Evolutionary conservation across 2,113 vertebrate species (phyloP).

Genomic region (Chauna torquata): DNA sequence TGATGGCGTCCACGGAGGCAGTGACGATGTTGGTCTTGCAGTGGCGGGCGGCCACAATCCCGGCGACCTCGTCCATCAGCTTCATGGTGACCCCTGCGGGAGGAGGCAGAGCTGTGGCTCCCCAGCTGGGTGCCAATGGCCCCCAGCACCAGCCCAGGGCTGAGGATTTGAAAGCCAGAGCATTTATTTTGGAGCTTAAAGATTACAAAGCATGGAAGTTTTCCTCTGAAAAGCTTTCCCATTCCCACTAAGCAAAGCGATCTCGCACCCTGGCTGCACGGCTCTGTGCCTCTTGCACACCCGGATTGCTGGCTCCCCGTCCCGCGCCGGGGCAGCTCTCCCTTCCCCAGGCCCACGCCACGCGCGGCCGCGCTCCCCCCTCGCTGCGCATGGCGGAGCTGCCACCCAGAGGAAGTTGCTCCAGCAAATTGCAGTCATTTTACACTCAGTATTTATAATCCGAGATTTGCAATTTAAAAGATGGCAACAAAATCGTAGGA

Average conservation of each 20-base stretch:
- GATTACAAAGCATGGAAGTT: background rate
- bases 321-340: background rate
- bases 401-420: background rate
- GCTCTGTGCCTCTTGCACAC: background rate
- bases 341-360: background rate
- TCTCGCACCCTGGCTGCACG: background rate
- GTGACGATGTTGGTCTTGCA: constrained; percentile 97
- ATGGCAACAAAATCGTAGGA: background rate
- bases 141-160: background rate
- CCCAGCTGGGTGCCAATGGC: no score
- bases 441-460: fast-evolving
- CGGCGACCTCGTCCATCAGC: constrained; percentile 95
- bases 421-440: background rate
- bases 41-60: constrained; percentile 91
- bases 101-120: background rate
- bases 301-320: background rate
- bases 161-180: background rate
- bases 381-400: background rate
- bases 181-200: no score
- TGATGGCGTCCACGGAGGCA: constrained; percentile 93
- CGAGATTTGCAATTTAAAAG: background rate
- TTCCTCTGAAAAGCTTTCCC: background rate
- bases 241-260: background rate
- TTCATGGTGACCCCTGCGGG: constrained; percentile 95
- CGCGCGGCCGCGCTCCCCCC: background rate